These are phyloP conservation scores for Drosophila pectinifera DNA, from an alignment of 1,140 invertebrate genomes.

Conservation along the genomic window DNA sequence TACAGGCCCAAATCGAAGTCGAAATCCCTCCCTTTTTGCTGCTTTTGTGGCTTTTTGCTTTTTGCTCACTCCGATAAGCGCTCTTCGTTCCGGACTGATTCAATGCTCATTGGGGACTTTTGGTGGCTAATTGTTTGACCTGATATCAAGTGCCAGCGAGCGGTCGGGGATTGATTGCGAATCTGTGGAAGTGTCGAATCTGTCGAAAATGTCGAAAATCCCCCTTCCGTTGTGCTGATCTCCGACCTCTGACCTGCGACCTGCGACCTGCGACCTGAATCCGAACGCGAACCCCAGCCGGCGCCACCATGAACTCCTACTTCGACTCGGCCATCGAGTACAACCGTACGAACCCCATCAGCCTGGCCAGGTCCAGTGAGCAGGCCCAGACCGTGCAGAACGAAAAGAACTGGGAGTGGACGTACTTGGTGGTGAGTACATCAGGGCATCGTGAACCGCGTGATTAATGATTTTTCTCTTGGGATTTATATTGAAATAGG, in stretches of 20 bases:
- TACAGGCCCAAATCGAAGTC: conserved; percentile 29
- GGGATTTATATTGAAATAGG: too few relatives aligned
- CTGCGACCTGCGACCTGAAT: background rate
- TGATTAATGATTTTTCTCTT: too few relatives aligned
- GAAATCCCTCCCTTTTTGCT: conserved; percentile 18
- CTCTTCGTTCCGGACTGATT: conserved; percentile 27
- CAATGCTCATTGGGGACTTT: conserved; percentile 38
- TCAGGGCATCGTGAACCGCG: too few relatives aligned
- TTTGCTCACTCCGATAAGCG: conserved; percentile 16
- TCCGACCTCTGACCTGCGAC: background rate
- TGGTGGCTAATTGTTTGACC: conserved; percentile 60
- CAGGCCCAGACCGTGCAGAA: conserved; percentile 59
- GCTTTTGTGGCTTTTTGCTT: background rate
- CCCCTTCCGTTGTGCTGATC: conserved; percentile 17
- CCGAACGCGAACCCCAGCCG: background rate
- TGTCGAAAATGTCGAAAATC: conserved; percentile 60
- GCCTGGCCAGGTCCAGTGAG: conserved; percentile 33
- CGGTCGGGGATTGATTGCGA: conserved; percentile 10
- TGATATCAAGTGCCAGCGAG: conserved; percentile 32
- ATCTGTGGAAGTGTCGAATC: conserved; percentile 8
- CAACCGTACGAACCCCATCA: conserved; percentile 56
- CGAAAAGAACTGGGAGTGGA: conserved; percentile 86
- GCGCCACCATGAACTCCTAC: conserved; percentile 63
- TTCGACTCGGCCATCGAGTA: conserved; percentile 69
- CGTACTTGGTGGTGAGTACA: background rate